These are phyloP conservation scores for Dorcus hopei DNA, from an alignment of 2,888 invertebrate species.

Conservation along the genomic window DNA sequence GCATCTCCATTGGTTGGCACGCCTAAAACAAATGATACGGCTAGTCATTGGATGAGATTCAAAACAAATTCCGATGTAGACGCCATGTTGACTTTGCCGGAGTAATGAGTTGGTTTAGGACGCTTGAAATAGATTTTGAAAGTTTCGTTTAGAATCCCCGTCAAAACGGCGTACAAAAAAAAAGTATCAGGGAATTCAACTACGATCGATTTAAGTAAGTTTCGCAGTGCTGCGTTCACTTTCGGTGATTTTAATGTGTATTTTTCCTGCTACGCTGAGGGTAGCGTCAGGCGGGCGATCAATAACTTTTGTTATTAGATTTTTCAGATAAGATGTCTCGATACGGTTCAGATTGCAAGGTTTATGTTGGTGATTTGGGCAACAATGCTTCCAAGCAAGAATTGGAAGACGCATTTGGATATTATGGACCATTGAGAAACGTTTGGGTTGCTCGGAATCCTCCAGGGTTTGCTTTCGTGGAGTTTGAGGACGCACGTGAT, in stretches of 20 bases:
- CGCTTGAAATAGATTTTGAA: too few species aligned
- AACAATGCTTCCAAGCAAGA: slow-evolving; percentile 89
- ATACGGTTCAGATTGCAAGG: slow-evolving; percentile 84
- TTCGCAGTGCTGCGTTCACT: too few species aligned
- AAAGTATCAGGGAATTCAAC: too few species aligned
- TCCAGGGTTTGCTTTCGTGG: slow-evolving; percentile 93
- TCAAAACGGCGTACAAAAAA: too few species aligned
- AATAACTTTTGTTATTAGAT: slow-evolving; percentile 5
- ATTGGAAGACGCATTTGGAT: slow-evolving; percentile 88
- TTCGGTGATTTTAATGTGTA: too few species aligned
- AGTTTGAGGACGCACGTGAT: slow-evolving; percentile 89
- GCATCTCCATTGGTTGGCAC: slow-evolving; percentile 15
- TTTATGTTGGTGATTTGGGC: slow-evolving; percentile 94
- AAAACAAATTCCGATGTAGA: slow-evolving; percentile 17
- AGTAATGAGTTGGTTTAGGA: too few species aligned
- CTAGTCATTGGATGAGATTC: slow-evolving; percentile 15
- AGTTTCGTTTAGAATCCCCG: too few species aligned
- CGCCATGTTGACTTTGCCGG: slow-evolving; percentile 12
- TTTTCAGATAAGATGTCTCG: slow-evolving; percentile 59
- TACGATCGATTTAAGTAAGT: too few species aligned
- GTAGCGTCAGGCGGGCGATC: slow-evolving; percentile 9
- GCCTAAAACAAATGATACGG: slow-evolving; percentile 12
- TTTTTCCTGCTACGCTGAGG: not conserved
- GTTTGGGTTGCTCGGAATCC: slow-evolving; percentile 98
- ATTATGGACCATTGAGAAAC: slow-evolving; percentile 87